phyloP scores from a whole-genome alignment of 2,888 invertebrate species.

The Apoda limacodes region DNA sequence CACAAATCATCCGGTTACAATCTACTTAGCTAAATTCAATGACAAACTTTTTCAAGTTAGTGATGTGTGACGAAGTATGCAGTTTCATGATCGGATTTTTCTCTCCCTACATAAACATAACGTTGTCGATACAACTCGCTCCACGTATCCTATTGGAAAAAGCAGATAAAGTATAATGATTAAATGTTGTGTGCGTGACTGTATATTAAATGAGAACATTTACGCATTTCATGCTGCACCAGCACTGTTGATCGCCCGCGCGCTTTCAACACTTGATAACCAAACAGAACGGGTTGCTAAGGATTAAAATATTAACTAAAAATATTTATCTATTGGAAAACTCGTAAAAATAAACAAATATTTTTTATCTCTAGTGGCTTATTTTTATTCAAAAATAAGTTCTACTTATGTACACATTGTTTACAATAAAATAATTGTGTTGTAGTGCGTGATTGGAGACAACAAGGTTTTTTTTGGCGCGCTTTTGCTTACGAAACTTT shows the following conservation, averaged over 20 bases:
- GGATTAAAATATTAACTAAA: conserved; percentile 44
- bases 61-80: conserved; percentile 47
- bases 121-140: conserved; percentile 55
- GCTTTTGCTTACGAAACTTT: conserved; percentile 23
- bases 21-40: too few relatives aligned
- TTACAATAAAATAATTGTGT: too few relatives aligned
- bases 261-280: conserved; percentile 17
- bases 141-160: conserved; percentile 60
- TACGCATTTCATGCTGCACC: conserved; percentile 39
- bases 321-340: conserved; percentile 51
- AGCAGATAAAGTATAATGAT: conserved; percentile 65
- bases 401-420: conserved; percentile 37
- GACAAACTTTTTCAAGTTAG: conserved; percentile 58
- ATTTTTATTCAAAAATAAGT: conserved; percentile 56
- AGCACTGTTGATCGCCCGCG: conserved; percentile 34
- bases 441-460: conserved; percentile 4
- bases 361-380: conserved; percentile 42
- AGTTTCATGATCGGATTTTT: conserved; percentile 47
- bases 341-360: conserved; percentile 23
- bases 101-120: conserved; percentile 39
- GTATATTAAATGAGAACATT: conserved; percentile 30
- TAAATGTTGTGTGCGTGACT: conserved; percentile 47
- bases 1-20: too few relatives aligned
- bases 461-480: too few relatives aligned
- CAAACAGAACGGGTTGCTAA: conserved; percentile 35